Evolutionary conservation across 2,797 vertebrate species (phyloP), one percentile per base, ranked within the genome.

Genomic region (Peromyscus aztecus): DNA sequence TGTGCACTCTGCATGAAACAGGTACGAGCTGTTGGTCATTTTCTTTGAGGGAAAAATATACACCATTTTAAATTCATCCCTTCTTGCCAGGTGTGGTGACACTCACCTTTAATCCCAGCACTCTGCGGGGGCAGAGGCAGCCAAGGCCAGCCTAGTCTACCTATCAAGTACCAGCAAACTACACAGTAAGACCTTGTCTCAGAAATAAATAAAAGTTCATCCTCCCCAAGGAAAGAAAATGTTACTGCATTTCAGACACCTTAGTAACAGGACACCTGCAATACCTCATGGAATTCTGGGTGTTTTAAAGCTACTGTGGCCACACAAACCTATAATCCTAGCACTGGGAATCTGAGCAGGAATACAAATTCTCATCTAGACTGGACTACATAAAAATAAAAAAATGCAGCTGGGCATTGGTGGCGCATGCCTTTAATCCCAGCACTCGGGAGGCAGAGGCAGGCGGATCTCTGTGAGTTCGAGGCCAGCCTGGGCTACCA

Each of bases 1-100:
- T 90, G 73, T n/a, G 63, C 80, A 75, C 71, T 96, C 77, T 23
- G 16, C n/a, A 93, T 21, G 57, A 67, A 97, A 93, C 43, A 81
- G 77, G 67, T 88, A 86, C 71, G 59, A 49, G 81, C 43, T 67
- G 34, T 65, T 83, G 29, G 73, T 63, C 31, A 77, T 91, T 83
- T 91, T 55, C n/a, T 46, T 71, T 31, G 52, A n/a, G 80, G 34
- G 11, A 8, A 75, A 63, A 78, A 91, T 43, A 37, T 91, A 29
- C 24, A 34, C 19, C 46, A 37, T 65, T 63, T 63, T 57, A n/a
- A 67, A 49, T n/a, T 86, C 21, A 49, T 67, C 21, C 43, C 21
- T 86, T 34, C 65, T 52, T 29, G 34, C n/a, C 34, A 59, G 78
- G 49, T 52, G 21, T 80, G 19, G 55, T 55, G 52, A 55, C 52